These are phyloP conservation scores for Vanessa atalanta DNA, from an alignment of 1,140 invertebrate genomes.

Conservation along the genomic window DNA sequence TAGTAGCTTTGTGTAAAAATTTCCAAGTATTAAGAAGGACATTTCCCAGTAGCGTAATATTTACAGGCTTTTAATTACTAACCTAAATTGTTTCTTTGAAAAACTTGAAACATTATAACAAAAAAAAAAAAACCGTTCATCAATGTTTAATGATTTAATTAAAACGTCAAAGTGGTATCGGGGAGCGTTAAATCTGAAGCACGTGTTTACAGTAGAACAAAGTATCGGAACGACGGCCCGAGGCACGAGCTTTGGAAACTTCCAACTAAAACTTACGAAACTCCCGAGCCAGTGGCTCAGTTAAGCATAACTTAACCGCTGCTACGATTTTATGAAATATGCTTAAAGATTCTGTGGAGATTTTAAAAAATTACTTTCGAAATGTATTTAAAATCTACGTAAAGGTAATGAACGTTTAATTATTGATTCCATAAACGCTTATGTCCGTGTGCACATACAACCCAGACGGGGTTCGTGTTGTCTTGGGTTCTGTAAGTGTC, in stretches of 20 bases:
- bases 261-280: slow-evolving; percentile 24
- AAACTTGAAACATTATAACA: background rate
- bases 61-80: no score
- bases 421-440: no score
- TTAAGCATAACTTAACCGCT: slow-evolving; percentile 32
- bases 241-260: slow-evolving; percentile 25
- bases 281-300: slow-evolving; percentile 21
- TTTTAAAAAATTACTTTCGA: background rate
- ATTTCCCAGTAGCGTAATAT: no score
- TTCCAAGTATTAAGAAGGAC: no score
- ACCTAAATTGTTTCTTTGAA: background rate
- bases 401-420: background rate
- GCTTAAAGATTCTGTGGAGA: slow-evolving; percentile 6
- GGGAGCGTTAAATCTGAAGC: slow-evolving; percentile 22
- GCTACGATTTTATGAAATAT: slow-evolving; percentile 29
- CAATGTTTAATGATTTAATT: slow-evolving; percentile 17
- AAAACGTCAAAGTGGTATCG: slow-evolving; percentile 22
- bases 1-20: no score
- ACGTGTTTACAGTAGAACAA: slow-evolving; percentile 32
- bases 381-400: no score
- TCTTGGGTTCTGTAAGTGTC: no score
- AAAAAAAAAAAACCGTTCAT: background rate
- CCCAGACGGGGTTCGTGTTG: no score
- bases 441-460: no score
- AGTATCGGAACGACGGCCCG: slow-evolving; percentile 22